phyloP scores from a whole-genome alignment of 2,888 invertebrate species.

The Eucera pruinosa region DNA sequence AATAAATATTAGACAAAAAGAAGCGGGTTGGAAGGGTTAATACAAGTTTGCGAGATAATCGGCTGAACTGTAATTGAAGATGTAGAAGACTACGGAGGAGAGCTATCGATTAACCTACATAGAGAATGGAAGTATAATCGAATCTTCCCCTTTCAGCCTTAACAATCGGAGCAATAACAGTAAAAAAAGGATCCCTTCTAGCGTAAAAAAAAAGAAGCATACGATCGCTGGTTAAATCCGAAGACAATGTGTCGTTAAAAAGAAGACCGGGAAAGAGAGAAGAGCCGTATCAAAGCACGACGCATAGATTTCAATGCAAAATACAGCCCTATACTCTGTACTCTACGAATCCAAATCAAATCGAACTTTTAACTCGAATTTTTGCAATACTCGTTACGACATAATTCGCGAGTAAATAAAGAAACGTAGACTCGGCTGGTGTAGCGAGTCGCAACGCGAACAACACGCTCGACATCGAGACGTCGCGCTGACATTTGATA shows the following conservation, averaged over 20 bases:
- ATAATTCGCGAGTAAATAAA: too few species aligned
- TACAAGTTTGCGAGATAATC: conserved; percentile 12
- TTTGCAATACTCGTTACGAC: too few species aligned
- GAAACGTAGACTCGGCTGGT: too few species aligned
- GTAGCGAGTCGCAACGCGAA: too few species aligned
- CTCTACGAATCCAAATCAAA: too few species aligned
- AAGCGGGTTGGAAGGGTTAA: background rate
- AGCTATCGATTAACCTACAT: conserved; percentile 6
- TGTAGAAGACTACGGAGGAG: background rate
- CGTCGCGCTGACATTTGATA: conserved; percentile 47
- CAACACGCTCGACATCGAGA: conserved; percentile 39
- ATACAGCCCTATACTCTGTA: too few species aligned
- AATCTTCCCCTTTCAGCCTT: background rate
- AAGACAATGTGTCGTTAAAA: background rate
- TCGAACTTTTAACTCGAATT: too few species aligned
- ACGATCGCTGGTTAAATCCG: background rate
- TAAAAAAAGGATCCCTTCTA: background rate
- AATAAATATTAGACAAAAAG: background rate
- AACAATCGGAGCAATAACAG: background rate
- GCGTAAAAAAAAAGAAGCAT: background rate
- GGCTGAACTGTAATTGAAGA: conserved; percentile 25
- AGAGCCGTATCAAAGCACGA: background rate
- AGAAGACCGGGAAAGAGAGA: background rate
- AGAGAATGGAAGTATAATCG: conserved; percentile 5
- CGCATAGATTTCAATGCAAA: conserved; percentile 13